Conservation (phyloP, 2,113 vertebrate genomes). For the Scomber japonicus region DNA sequence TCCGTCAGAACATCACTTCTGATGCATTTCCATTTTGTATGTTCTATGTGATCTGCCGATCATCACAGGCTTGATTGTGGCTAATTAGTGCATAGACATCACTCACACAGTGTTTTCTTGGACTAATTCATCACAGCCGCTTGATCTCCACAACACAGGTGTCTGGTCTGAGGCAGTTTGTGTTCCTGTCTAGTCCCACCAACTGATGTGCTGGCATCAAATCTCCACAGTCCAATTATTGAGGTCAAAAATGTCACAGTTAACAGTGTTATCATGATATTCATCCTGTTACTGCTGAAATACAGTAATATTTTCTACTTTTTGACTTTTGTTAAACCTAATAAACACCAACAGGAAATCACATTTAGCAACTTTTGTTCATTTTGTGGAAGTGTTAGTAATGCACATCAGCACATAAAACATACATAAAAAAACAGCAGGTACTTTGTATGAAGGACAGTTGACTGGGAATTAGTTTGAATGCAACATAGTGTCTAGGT, state of each 20-base stretch:
- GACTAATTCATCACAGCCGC: neutral
- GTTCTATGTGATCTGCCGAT: neutral
- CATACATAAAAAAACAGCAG: too few species aligned
- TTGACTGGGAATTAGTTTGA: too few species aligned
- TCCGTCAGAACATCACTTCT: neutral
- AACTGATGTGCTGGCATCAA: neutral
- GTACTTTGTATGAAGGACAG: too few species aligned
- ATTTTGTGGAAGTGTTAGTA: too few species aligned
- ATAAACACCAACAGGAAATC: too few species aligned
- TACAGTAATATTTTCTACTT: too few species aligned
- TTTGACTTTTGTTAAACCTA: too few species aligned
- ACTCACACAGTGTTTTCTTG: neutral
- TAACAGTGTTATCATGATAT: neutral
- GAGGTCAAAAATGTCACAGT: neutral
- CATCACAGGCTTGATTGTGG: neutral
- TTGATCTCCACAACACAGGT: constrained; percentile 1
- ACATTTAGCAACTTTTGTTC: too few species aligned
- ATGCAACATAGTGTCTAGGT: too few species aligned
- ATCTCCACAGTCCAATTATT: too few species aligned
- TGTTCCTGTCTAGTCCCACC: neutral
- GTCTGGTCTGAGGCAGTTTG: neutral
- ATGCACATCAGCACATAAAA: too few species aligned
- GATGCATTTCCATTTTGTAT: neutral
- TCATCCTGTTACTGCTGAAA: neutral
- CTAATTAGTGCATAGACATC: neutral